These are phyloP conservation scores for Leuciscus idus DNA, from an alignment of 2,113 vertebrate genomes.

Conservation along the genomic window DNA sequence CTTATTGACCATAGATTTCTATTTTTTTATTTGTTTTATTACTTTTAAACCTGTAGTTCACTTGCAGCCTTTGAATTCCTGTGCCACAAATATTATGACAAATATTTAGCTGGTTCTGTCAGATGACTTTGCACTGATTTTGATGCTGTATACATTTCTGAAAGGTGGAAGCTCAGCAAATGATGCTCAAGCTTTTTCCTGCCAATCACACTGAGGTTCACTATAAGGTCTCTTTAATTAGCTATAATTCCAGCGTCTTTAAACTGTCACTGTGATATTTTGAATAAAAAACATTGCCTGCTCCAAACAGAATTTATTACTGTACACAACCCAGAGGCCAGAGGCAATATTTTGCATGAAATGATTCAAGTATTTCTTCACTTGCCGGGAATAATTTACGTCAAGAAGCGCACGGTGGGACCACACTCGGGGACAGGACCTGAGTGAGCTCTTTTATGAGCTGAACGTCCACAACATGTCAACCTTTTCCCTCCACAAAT, in stretches of 20 bases:
- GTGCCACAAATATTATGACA: background rate
- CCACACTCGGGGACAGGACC: constrained; percentile 20
- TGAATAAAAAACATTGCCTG: constrained; percentile 32
- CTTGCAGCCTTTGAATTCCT: background rate
- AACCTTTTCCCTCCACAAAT: constrained; percentile 52
- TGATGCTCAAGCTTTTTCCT: constrained; percentile 16
- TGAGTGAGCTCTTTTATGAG: constrained; percentile 51
- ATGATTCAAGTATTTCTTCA: constrained; percentile 55
- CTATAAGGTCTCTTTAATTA: constrained; percentile 24
- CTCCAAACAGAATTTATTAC: constrained; percentile 31
- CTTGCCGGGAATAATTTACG: constrained; percentile 48
- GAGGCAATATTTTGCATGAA: constrained; percentile 52
- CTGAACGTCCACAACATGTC: constrained; percentile 48
- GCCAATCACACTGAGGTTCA: constrained; percentile 21
- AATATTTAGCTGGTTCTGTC: constrained; percentile 21
- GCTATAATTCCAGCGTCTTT: constrained; percentile 28
- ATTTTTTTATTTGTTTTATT: background rate
- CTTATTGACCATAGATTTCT: background rate
- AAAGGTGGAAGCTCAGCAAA: background rate
- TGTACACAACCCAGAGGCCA: constrained; percentile 29
- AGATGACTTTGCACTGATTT: background rate
- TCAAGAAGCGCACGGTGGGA: constrained; percentile 41
- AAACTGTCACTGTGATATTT: constrained; percentile 35
- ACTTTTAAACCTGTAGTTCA: background rate
- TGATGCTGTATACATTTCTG: background rate